Evolutionary conservation across 2,797 vertebrate genomes (phyloP).

Genomic region (Acanthurus tractus): DNA sequence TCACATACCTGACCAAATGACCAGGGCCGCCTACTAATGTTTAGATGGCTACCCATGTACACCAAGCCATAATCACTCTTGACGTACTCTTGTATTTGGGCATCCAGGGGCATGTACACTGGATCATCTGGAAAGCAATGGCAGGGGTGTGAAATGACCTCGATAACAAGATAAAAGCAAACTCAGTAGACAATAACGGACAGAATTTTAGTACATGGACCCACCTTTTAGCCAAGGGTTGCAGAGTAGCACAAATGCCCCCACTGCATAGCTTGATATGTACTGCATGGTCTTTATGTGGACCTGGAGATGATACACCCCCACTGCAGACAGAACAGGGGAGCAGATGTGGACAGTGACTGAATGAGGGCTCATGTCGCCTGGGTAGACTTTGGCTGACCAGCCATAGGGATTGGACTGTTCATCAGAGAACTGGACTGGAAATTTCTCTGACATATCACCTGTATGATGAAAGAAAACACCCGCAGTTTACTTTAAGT

Average conservation of each 20-base stretch:
- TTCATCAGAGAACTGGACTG: slow-evolving; percentile 35
- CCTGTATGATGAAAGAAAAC: slow-evolving; percentile 37
- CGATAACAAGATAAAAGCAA: background rate
- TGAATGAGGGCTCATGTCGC: slow-evolving; percentile 17
- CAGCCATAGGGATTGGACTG: slow-evolving; percentile 11
- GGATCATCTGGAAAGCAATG: slow-evolving; percentile 64
- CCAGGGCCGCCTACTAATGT: slow-evolving; percentile 67
- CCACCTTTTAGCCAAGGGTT: slow-evolving; percentile 79
- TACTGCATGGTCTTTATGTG: slow-evolving; percentile 21
- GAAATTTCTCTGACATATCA: slow-evolving; percentile 44
- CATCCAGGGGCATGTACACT: slow-evolving; percentile 70
- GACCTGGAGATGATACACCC: slow-evolving; percentile 65
- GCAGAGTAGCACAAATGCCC: slow-evolving; percentile 74
- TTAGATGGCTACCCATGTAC: slow-evolving; percentile 65
- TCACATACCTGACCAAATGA: slow-evolving; percentile 75
- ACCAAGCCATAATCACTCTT: slow-evolving; percentile 75
- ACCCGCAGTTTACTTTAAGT: no score
- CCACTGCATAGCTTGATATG: slow-evolving; percentile 37
- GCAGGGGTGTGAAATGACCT: background rate
- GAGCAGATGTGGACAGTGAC: slow-evolving; percentile 67
- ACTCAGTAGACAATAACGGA: background rate
- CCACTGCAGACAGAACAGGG: slow-evolving; percentile 67
- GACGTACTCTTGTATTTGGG: slow-evolving; percentile 73
- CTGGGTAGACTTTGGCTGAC: slow-evolving; percentile 61
- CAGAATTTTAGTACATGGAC: background rate